These are phyloP conservation scores for Odontocerum albicorne DNA, from an alignment of 2,888 invertebrate genomes.

Conservation along the genomic window DNA sequence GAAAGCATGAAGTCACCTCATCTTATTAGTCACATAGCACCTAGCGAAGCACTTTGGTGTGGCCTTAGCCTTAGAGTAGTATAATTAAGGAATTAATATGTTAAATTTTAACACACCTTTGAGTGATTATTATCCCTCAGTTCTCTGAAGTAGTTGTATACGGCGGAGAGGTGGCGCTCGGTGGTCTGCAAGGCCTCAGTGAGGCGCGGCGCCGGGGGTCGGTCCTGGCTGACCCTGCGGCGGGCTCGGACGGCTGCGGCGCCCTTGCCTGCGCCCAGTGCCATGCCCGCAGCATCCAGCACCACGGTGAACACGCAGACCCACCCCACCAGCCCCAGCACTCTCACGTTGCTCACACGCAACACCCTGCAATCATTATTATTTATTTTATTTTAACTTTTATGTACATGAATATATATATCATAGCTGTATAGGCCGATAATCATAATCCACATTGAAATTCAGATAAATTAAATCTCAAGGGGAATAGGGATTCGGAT, in stretches of 20 bases:
- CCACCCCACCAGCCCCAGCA: conserved; percentile 46
- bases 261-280: conserved; percentile 37
- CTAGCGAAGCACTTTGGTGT: too few species aligned
- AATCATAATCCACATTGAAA: too few species aligned
- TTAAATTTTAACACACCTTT: conserved; percentile 22
- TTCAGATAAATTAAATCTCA: too few species aligned
- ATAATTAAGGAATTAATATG: too few species aligned
- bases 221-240: not conserved
- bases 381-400: too few species aligned
- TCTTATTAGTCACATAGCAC: too few species aligned
- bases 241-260: not conserved
- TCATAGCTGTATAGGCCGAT: too few species aligned
- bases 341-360: conserved; percentile 43
- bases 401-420: too few species aligned
- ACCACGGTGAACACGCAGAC: conserved; percentile 44
- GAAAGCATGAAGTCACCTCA: too few species aligned
- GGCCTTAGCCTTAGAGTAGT: too few species aligned
- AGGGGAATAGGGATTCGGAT: too few species aligned
- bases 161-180: conserved; percentile 13
- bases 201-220: conserved; percentile 11
- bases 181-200: conserved; percentile 11
- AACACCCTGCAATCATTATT: conserved; percentile 43
- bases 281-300: conserved; percentile 44
- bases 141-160: conserved; percentile 5
- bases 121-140: conserved; percentile 29